These are phyloP conservation scores for Dendrocincla tyrannina DNA, from an alignment of 2,797 vertebrate genomes.

Conservation along the genomic window DNA sequence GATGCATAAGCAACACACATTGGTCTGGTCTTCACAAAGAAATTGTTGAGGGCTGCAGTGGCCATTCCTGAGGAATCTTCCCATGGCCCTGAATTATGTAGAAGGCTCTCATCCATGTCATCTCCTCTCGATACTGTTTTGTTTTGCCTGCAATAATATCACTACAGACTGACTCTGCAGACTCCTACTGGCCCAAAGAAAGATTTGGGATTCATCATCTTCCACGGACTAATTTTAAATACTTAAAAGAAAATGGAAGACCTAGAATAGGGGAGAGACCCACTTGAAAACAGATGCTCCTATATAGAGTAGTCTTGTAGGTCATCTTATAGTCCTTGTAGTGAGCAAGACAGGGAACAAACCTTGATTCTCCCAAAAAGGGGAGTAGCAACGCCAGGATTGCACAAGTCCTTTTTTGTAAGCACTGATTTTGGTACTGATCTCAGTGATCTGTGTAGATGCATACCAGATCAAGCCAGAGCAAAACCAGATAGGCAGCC, in stretches of 20 bases:
- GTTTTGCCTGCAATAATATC: not conserved
- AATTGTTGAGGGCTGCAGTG: not conserved
- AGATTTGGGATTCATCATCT: not conserved
- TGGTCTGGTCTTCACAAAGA: constrained; percentile 7
- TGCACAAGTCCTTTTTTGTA: not conserved
- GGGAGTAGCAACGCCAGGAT: not conserved
- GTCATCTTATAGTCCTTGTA: not conserved
- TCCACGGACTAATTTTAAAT: not conserved
- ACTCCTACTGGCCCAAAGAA: not conserved
- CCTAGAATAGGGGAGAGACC: not conserved
- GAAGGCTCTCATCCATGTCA: not conserved
- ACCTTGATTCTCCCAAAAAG: not conserved
- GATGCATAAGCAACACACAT: not conserved
- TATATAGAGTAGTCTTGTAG: not conserved
- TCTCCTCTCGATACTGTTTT: not conserved
- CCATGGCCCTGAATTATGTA: not conserved
- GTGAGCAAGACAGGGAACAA: not conserved
- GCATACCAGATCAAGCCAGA: not conserved
- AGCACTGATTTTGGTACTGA: not conserved
- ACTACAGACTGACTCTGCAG: not conserved
- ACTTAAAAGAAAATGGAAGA: not conserved
- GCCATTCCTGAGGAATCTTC: not conserved
- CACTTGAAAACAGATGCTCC: not conserved
- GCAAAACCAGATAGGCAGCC: not conserved
- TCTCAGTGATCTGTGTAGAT: not conserved